Evolutionary conservation across 2,888 invertebrate genomes (phyloP).

Genomic region (Cryptosula pallasiana): DNA sequence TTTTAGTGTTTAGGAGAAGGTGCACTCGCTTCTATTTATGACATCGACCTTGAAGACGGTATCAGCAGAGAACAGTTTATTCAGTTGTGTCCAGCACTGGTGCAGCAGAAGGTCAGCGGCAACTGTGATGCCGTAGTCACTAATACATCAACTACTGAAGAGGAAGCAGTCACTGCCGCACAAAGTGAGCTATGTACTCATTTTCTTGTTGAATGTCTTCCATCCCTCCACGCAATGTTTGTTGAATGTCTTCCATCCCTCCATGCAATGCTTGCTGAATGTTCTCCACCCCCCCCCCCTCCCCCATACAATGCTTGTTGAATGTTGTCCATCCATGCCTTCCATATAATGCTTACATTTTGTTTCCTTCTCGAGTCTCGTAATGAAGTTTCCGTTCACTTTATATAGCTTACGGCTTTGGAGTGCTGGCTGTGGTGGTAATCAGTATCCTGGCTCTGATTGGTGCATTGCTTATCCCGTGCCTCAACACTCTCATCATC

Average conservation of each 20-base stretch:
- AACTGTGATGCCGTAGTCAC: background rate
- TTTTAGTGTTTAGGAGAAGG: slow-evolving; percentile 15
- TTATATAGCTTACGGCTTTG: slow-evolving; percentile 48
- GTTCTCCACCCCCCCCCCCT: background rate
- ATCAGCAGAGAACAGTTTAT: background rate
- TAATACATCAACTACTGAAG: background rate
- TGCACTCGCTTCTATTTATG: background rate
- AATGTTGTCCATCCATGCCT: background rate
- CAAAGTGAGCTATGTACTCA: slow-evolving; percentile 5
- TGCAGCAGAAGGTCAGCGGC: slow-evolving; percentile 23
- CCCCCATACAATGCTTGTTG: background rate
- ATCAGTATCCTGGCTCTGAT: slow-evolving; percentile 52
- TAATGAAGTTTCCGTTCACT: background rate
- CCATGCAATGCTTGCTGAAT: background rate
- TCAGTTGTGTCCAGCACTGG: slow-evolving; percentile 11
- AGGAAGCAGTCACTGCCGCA: background rate
- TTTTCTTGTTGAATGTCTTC: too few species aligned
- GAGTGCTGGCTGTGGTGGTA: slow-evolving; percentile 50
- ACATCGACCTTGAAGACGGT: background rate
- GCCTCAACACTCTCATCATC: background rate
- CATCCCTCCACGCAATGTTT: background rate
- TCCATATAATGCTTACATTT: background rate
- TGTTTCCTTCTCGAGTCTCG: background rate
- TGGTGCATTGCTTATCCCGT: slow-evolving; percentile 41
- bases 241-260: background rate